phyloP scores from a whole-genome alignment of 2,797 vertebrate genomes.

The Diplodus sargus region DNA sequence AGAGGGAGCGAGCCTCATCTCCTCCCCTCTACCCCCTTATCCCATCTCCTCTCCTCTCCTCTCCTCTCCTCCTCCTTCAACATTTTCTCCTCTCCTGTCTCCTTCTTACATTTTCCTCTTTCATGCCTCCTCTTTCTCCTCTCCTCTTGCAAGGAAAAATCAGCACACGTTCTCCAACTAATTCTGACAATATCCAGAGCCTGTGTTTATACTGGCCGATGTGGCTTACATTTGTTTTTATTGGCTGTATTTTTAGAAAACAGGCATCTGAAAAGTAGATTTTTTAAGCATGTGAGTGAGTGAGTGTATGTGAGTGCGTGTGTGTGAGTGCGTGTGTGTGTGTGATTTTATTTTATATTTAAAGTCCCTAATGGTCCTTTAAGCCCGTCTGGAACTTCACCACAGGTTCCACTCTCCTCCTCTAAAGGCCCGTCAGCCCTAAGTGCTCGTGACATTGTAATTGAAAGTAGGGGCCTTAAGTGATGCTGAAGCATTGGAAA shows the following conservation, averaged over 20 bases:
- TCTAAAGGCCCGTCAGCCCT: slow-evolving; percentile 69
- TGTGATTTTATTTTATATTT: slow-evolving; percentile 62
- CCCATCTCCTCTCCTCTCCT: slow-evolving; percentile 11
- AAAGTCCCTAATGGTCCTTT: slow-evolving; percentile 68
- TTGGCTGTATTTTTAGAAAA: slow-evolving; percentile 69
- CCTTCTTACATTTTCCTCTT: background rate
- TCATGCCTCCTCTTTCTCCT: background rate
- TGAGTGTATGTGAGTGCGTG: no score
- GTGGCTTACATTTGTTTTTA: slow-evolving; percentile 62
- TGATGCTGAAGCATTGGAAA: slow-evolving; percentile 75
- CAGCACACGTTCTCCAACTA: slow-evolving; percentile 35
- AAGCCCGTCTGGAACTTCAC: slow-evolving; percentile 65
- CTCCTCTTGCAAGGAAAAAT: slow-evolving; percentile 39
- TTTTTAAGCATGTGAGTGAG: background rate
- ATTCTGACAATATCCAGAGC: slow-evolving; percentile 61
- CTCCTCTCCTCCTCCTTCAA: slow-evolving; percentile 11
- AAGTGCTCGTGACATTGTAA: slow-evolving; percentile 83
- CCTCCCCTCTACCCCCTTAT: slow-evolving; percentile 3
- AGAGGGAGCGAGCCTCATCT: slow-evolving; percentile 34
- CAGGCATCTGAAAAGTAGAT: slow-evolving; percentile 46
- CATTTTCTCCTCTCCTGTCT: slow-evolving; percentile 10
- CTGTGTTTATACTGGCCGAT: slow-evolving; percentile 57
- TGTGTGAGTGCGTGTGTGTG: background rate
- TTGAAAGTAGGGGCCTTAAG: slow-evolving; percentile 81
- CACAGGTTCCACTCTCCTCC: slow-evolving; percentile 74